Conservation (phyloP, 2,113 vertebrate genomes). For the Tapirus terrestris region DNA sequence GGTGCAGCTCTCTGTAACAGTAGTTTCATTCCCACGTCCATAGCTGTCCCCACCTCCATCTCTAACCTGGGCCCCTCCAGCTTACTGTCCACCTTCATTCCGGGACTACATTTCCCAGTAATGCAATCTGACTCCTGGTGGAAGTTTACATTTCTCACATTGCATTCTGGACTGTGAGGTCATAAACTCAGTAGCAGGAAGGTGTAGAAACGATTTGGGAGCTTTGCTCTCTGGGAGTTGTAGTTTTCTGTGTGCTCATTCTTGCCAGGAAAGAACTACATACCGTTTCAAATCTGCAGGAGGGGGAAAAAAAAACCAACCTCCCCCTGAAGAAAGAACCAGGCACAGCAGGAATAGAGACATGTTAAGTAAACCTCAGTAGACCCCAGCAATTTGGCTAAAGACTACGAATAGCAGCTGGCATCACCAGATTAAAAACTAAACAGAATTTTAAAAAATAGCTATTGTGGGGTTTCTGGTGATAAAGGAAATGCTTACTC, state of each 20-base stretch:
- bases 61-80: neutral
- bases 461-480: neutral
- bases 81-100: neutral
- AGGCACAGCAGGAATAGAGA: neutral
- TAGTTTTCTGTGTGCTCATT: neutral
- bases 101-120: conserved; percentile 35
- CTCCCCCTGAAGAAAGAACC: neutral
- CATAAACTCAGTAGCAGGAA: neutral
- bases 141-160: conserved; percentile 18
- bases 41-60: neutral
- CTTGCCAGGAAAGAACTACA: neutral
- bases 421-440: neutral
- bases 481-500: neutral
- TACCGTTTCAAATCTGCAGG: neutral
- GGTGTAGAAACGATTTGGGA: neutral
- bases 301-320: neutral
- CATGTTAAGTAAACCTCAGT: neutral
- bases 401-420: neutral
- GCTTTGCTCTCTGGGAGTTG: neutral
- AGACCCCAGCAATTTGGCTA: neutral
- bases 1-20: neutral
- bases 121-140: neutral
- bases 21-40: neutral
- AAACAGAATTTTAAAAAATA: neutral
- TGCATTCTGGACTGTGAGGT: conserved; percentile 37